phyloP scores from a whole-genome alignment of 2,113 vertebrate species.

The Rhabdornis inornatus region DNA sequence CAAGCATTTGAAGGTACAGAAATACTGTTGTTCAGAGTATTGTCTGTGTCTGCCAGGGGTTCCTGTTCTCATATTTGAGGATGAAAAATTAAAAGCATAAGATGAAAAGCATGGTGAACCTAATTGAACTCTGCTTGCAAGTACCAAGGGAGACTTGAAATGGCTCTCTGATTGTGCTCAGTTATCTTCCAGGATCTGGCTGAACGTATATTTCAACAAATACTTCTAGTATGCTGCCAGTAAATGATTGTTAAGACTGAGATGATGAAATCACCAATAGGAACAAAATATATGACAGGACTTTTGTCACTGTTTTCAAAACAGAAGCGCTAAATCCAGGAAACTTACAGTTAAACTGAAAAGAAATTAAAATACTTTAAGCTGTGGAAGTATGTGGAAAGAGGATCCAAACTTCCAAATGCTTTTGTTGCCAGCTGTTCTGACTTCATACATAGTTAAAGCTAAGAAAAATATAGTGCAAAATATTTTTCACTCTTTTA shows the following conservation, averaged over 20 bases:
- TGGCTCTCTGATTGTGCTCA: background rate
- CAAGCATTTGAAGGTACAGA: background rate
- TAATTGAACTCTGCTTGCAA: background rate
- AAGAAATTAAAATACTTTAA: background rate
- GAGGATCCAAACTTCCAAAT: background rate
- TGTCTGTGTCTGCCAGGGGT: background rate
- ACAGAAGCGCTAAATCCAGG: background rate
- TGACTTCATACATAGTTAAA: background rate
- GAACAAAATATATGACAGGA: background rate
- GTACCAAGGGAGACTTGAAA: background rate
- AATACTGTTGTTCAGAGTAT: background rate
- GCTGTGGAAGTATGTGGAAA: conserved; percentile 13
- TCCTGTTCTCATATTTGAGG: background rate
- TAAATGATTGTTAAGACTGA: background rate
- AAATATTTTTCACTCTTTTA: background rate
- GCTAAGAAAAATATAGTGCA: background rate
- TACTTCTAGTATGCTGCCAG: background rate
- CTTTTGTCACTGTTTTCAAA: background rate
- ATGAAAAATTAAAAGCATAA: background rate
- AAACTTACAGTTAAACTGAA: background rate
- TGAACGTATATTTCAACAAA: background rate
- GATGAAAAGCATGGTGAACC: background rate
- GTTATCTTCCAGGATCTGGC: background rate
- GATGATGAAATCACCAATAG: background rate
- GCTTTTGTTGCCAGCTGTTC: conserved; percentile 2